phyloP scores from a whole-genome alignment of 2,113 vertebrate genomes.

The Mormyrus iriodes region DNA sequence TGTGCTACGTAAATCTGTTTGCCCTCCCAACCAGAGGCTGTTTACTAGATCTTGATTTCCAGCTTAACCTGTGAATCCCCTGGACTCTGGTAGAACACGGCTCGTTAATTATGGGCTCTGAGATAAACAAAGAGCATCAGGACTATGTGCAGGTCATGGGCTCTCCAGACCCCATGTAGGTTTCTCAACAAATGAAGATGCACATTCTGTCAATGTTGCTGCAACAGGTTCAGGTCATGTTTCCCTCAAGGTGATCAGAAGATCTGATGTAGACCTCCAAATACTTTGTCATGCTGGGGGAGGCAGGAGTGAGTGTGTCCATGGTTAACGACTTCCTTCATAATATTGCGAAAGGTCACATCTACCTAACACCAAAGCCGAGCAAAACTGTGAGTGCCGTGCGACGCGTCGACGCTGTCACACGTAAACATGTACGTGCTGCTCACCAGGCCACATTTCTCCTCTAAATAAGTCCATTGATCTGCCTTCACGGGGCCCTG shows the following conservation, averaged over 20 bases:
- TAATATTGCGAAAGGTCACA: neutral
- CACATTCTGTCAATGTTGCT: neutral
- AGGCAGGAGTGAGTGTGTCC: neutral
- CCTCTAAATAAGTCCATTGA: neutral
- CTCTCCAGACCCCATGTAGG: neutral
- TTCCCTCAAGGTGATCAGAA: neutral
- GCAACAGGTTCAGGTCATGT: neutral
- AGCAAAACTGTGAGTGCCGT: neutral
- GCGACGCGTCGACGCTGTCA: neutral
- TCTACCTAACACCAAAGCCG: neutral
- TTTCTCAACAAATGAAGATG: neutral
- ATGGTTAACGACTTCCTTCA: neutral
- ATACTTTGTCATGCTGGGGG: neutral
- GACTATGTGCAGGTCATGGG: neutral
- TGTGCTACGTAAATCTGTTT: neutral
- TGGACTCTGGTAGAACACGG: neutral
- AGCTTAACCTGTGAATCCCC: neutral
- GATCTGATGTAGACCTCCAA: neutral
- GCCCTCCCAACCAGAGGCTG: neutral
- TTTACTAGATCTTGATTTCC: neutral
- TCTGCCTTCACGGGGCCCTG: neutral
- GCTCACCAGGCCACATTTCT: neutral
- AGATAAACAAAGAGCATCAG: neutral
- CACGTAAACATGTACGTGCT: neutral
- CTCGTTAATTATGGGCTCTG: neutral